Evolutionary conservation across 2,113 vertebrate genomes (phyloP), one percentile per base, ranked within the genome.

Genomic region (Plecotus auritus): DNA sequence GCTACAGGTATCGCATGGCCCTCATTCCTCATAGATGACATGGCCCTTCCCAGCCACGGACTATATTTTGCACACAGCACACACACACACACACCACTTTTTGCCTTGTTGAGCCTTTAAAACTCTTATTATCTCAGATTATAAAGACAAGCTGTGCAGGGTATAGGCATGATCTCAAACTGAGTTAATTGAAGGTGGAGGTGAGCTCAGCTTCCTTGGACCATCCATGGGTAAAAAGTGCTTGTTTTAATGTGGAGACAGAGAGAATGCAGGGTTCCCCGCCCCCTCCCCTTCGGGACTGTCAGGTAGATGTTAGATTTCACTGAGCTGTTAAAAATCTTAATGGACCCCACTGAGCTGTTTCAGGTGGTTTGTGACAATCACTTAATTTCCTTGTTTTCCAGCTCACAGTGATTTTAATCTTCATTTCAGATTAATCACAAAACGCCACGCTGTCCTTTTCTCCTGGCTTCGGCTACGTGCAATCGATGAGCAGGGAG

Each of bases 311-410:
- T 70, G 59, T 51, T 90, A 77, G 81, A 77, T 96, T 96, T 83
- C 93, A 96, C 92, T 54, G 95, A 96, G 85, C 96, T 95, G 90
- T 96, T 96, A 94, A 96, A 96, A 93, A 94, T 89, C 95, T 96
- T 96, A 94, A 95, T 91, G 91, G 95, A 95, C 88, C 90, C 96
- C 45, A 84, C 97, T 72, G 96, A 96, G 96, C 92, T 83, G 56
- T 94, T 97, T 88, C 95, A 95, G 92, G 93, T 93, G 94, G 83
- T 96, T 95, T 94, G 93, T 90, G 95, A 95, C 95, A 93, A 90
- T 97, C 96, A 54, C 96, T 96, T 96, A 92, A 96, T 97, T 94
- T 97, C 85, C 96, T 94, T 92, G 88, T 95, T 97, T 95, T 95
- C 73, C 77, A 86, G 88, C 77, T 78, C 87, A 78, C 89, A 81